A percentile compares a stretch with the other conserved stretches of the same genome.
phyloP scores from a whole-genome alignment of 2,888 invertebrate genomes.

The Hirtodrosophila cameraria region DNA sequence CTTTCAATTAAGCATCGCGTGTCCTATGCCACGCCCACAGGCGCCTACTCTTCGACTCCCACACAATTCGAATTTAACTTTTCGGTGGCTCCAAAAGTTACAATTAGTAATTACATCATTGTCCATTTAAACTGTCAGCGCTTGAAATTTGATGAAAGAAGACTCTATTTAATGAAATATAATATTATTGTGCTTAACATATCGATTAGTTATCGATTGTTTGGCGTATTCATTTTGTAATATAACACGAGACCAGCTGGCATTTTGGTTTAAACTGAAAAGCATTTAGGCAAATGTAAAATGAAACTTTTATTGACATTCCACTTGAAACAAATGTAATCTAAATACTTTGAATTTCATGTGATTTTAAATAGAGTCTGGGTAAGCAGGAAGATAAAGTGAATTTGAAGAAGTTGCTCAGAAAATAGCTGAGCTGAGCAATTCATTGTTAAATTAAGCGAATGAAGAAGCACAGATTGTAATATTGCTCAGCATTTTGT shows the following conservation, averaged over 20 bases:
- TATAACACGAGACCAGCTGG: too few species aligned
- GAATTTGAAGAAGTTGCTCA: not conserved
- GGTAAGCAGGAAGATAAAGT: not conserved
- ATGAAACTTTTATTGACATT: too few species aligned
- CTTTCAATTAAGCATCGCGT: constrained; percentile 76
- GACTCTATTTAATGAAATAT: constrained; percentile 2
- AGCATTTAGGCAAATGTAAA: not conserved
- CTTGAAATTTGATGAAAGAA: not conserved
- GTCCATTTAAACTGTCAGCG: too few species aligned
- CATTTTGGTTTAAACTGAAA: too few species aligned
- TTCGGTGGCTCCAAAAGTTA: constrained; percentile 7
- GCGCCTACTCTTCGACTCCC: not conserved
- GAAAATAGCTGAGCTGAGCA: too few species aligned
- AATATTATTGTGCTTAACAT: constrained; percentile 2
- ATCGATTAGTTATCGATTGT: not conserved
- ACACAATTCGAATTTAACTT: constrained; percentile 16
- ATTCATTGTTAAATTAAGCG: not conserved
- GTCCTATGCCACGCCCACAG: constrained; percentile 40
- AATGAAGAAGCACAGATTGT: not conserved
- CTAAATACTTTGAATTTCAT: not conserved
- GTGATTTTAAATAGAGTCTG: not conserved
- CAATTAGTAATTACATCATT: too few species aligned
- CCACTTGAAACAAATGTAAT: not conserved
- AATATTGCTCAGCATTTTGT: too few species aligned
- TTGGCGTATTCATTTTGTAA: not conserved